Conservation (phyloP, 2,888 invertebrate species). For the Cephus sareptanus region DNA sequence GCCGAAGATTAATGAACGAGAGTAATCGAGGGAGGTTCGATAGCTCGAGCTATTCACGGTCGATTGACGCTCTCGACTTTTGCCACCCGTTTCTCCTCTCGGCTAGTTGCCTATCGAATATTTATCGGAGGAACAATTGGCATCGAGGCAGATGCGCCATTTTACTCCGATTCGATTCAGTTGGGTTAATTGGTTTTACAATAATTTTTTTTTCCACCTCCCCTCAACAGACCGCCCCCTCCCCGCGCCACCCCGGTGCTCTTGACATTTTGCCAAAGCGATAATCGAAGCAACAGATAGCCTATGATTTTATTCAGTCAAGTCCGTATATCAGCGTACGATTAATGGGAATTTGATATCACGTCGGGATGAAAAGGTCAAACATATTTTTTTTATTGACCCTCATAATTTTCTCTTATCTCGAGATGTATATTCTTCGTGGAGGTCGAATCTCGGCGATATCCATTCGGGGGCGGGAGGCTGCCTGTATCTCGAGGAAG, state of each 20-base stretch:
- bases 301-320: slow-evolving; percentile 28
- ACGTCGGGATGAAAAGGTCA: background rate
- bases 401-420: background rate
- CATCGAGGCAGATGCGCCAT: background rate
- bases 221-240: background rate
- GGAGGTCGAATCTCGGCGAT: background rate
- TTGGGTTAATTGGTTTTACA: background rate
- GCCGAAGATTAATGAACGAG: background rate
- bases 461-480: background rate
- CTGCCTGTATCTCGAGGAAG: background rate
- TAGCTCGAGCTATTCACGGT: background rate
- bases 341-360: background rate
- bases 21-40: background rate
- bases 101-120: background rate
- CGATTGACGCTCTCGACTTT: background rate
- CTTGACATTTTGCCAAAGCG: slow-evolving; percentile 28
- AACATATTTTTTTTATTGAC: background rate
- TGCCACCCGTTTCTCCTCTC: background rate
- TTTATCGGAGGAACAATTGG: background rate
- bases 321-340: background rate
- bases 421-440: background rate
- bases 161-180: background rate
- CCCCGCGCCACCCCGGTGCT: background rate
- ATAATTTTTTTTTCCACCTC: background rate
- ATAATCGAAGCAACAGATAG: slow-evolving; percentile 29